phyloP scores from a whole-genome alignment of 2,888 invertebrate species.

The Hecatera dysodea region DNA sequence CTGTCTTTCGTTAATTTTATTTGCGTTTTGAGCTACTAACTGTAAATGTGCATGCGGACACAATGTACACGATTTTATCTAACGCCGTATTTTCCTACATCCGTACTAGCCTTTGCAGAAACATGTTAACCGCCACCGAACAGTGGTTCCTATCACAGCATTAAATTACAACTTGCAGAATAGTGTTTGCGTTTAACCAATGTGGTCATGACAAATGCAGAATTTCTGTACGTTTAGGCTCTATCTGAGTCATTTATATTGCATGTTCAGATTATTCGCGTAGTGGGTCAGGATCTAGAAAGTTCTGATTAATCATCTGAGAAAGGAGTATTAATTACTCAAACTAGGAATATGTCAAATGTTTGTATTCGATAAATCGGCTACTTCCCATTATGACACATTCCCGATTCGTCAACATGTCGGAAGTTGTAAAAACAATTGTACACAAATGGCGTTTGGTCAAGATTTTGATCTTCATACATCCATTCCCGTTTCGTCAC shows the following conservation, averaged over 20 bases:
- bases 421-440: no score
- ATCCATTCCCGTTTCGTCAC: no score
- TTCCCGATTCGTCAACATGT: no score
- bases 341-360: conserved; percentile 49
- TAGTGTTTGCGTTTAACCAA: conserved; percentile 71
- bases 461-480: no score
- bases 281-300: conserved; percentile 39
- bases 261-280: conserved; percentile 55
- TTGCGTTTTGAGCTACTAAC: conserved; percentile 76
- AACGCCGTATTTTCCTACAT: conserved; percentile 71
- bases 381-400: no score
- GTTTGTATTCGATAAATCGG: conserved; percentile 51
- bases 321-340: conserved; percentile 30
- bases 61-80: conserved; percentile 73
- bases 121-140: conserved; percentile 73
- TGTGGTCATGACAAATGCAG: conserved; percentile 70
- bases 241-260: conserved; percentile 67
- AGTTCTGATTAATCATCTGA: conserved; percentile 29
- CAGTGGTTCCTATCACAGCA: conserved; percentile 74
- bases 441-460: no score
- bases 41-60: conserved; percentile 72
- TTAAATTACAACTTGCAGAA: conserved; percentile 73
- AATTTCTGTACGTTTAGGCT: conserved; percentile 55
- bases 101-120: conserved; percentile 68
- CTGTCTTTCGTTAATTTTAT: conserved; percentile 79